These are phyloP conservation scores for Lagopus leucura DNA, from an alignment of 2,113 vertebrate species.

Conservation along the genomic window DNA sequence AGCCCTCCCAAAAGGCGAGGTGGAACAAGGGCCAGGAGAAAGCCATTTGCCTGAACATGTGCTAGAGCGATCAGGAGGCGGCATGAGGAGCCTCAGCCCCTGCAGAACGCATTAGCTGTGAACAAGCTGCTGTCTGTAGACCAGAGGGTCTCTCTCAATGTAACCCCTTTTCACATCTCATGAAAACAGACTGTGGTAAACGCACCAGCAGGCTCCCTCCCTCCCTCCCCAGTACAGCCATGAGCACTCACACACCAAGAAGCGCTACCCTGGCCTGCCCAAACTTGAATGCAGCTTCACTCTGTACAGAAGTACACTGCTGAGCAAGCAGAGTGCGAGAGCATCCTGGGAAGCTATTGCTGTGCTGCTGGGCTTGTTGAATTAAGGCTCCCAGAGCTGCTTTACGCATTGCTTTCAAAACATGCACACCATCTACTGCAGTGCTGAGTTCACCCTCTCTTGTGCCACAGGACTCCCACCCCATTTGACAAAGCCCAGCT, in stretches of 20 bases:
- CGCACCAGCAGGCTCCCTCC: neutral
- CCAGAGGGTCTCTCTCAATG: neutral
- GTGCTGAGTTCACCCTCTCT: neutral
- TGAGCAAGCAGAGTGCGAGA: neutral
- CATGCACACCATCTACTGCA: fast-evolving
- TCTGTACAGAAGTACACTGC: fast-evolving
- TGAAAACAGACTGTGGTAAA: neutral
- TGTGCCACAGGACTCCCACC: slow-evolving; percentile 78
- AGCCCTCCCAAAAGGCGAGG: neutral
- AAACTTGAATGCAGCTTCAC: neutral
- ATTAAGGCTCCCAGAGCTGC: neutral
- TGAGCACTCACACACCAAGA: neutral
- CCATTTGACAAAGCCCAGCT: slow-evolving; percentile 83
- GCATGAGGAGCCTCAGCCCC: fast-evolving
- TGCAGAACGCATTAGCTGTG: neutral
- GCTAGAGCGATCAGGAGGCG: neutral
- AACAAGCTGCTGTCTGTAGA: neutral
- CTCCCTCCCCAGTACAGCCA: too few relatives aligned
- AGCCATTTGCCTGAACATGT: neutral
- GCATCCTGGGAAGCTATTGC: neutral
- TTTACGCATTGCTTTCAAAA: neutral
- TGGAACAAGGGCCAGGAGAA: neutral
- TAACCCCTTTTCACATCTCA: neutral
- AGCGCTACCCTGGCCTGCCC: neutral
- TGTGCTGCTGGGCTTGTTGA: neutral